A percentile compares a stretch with the other conserved stretches of the same genome.
phyloP scores from a whole-genome alignment of 2,888 invertebrate species.

The Actias luna region DNA sequence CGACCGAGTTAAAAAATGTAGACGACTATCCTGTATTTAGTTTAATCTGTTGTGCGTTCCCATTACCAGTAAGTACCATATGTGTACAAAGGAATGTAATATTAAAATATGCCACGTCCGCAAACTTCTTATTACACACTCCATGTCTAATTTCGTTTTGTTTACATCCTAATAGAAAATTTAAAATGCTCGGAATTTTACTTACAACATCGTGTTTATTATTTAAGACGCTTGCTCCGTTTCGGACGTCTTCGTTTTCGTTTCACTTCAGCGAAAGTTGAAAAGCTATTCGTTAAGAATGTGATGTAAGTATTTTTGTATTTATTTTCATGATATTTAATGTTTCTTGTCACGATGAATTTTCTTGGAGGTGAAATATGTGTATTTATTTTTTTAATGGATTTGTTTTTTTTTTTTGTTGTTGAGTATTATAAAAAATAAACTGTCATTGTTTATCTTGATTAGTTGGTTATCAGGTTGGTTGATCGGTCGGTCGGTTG shows the following conservation, averaged over 20 bases:
- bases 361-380: neutral
- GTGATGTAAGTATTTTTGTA: neutral
- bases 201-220: constrained; percentile 4
- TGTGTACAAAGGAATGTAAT: neutral
- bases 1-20: no score
- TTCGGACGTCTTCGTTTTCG: constrained; percentile 23
- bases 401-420: neutral
- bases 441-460: no score
- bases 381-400: neutral
- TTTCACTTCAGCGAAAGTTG: constrained; percentile 22
- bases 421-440: no score
- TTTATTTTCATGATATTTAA: neutral
- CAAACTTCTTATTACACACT: neutral
- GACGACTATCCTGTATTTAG: neutral
- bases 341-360: neutral
- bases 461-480: no score
- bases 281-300: constrained; percentile 2
- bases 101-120: neutral
- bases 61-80: neutral
- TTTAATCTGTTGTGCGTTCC: neutral
- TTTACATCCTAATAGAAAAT: neutral
- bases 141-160: neutral
- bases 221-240: neutral
- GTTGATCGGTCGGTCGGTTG: no score
- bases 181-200: constrained; percentile 1